Conservation (phyloP, 2,888 invertebrate genomes). For the Gari tellinella region DNA sequence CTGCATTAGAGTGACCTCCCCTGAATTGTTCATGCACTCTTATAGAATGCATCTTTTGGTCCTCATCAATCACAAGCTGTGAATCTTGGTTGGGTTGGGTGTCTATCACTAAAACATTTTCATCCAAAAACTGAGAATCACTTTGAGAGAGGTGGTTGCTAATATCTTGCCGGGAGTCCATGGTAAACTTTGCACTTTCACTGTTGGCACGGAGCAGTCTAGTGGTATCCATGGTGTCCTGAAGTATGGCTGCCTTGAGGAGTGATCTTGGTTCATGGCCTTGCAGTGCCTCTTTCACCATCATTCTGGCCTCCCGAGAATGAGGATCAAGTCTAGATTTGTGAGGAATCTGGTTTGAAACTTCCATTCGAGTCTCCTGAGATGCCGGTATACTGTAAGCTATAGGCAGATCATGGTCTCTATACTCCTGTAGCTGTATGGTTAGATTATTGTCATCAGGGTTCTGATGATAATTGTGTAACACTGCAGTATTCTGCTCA, state of each 20-base stretch:
- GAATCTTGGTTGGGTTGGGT: not conserved
- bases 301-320: constrained; percentile 37
- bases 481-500: too few species aligned
- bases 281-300: constrained; percentile 32
- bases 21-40: constrained; percentile 5
- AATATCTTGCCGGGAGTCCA: constrained; percentile 1
- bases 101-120: not conserved
- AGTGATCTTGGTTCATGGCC: constrained; percentile 17
- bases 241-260: constrained; percentile 13
- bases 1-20: not conserved
- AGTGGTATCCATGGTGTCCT: too few species aligned
- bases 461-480: too few species aligned
- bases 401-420: not conserved
- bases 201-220: too few species aligned
- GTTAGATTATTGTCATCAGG: too few species aligned
- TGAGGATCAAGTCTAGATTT: constrained; percentile 17
- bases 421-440: not conserved
- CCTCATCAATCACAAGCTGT: constrained; percentile 2
- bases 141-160: constrained; percentile 10
- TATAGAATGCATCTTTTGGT: not conserved
- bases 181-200: too few species aligned
- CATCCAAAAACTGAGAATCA: constrained; percentile 6
- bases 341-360: not conserved
- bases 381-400: not conserved
- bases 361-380: not conserved